Conservation (phyloP, 2,797 vertebrate species). For the Merluccius polli region DNA sequence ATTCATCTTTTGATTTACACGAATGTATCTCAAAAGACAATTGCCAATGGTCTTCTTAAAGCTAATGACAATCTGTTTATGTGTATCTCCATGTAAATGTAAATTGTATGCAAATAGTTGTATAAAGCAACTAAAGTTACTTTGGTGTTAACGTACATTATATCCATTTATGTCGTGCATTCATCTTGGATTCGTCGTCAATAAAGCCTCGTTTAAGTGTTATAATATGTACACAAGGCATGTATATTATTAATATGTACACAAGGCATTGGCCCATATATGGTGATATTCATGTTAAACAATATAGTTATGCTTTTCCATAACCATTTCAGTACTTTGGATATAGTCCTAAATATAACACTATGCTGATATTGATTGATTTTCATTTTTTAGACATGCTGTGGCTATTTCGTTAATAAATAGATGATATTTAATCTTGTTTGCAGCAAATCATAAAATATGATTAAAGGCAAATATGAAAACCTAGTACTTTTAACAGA, state of each 20-base stretch:
- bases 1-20: neutral
- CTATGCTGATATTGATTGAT: neutral
- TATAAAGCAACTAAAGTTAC: neutral
- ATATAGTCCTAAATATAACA: neutral
- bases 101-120: neutral
- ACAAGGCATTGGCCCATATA: neutral
- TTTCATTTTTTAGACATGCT: neutral
- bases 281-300: neutral
- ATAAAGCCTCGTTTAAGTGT: too few species aligned
- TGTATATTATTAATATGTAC: too few species aligned
- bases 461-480: neutral
- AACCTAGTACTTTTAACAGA: neutral
- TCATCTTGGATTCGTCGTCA: too few species aligned
- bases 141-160: neutral
- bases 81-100: neutral
- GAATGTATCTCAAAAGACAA: neutral
- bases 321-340: neutral
- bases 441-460: neutral
- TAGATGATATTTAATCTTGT: neutral
- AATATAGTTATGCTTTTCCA: neutral
- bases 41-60: neutral
- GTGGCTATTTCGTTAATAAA: neutral
- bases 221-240: too few species aligned
- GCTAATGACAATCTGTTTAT: neutral
- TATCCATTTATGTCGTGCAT: neutral